Evolutionary conservation across 2,888 invertebrate species (phyloP), one percentile per base, ranked within the genome.

Genomic region (Opisthograptis luteolata): DNA sequence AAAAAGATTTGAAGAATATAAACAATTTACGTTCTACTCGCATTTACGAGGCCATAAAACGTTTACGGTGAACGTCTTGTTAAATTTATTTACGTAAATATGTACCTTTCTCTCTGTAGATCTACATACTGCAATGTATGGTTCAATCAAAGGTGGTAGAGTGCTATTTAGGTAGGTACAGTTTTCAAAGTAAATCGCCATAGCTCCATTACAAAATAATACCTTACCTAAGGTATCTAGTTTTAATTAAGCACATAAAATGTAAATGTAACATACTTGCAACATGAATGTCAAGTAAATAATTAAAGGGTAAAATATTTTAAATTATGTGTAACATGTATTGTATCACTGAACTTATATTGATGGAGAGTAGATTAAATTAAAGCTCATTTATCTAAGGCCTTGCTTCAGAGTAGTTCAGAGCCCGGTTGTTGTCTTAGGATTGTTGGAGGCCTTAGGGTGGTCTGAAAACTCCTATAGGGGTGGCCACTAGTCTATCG

Each of bases 41-140:
- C 49, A 53, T 62, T 59, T 62, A 62, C 55, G 60, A 55, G 22
- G 49, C 41, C 47, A 50, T 62, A 60, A 55, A 60, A 48, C 47
- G 53, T 55, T 59, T 54, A 57, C 46, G 54, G 47, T 47, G 44
- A 53, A 49, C 50, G 46, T 41, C 45, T 49, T 52, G 57, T 54
- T 50, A 47, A 52, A 52, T 47, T 49, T 28, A 44, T 55, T 31
- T 35, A 52, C 41, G 46, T 51, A 58, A 52, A 56, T 54, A 52
- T 9, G 7, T 44, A 54, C 41, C 36, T 20, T 34, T 34, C 15
- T 22, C 28, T 40, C 40, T 39, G 20, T 42, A 30, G 17, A 22
- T 17, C 19, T 24, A 31, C 9, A 9, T 31, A 22, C 25, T 2
- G n/a, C n/a, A n/a, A n/a, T n/a, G 40, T 19, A 28, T 19, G 5